Percentiles rank a stretch among this genome's conserved stretches.
These are phyloP conservation scores for Nomada hirtipes DNA, from an alignment of 2,888 invertebrate genomes.

Conservation along the genomic window DNA sequence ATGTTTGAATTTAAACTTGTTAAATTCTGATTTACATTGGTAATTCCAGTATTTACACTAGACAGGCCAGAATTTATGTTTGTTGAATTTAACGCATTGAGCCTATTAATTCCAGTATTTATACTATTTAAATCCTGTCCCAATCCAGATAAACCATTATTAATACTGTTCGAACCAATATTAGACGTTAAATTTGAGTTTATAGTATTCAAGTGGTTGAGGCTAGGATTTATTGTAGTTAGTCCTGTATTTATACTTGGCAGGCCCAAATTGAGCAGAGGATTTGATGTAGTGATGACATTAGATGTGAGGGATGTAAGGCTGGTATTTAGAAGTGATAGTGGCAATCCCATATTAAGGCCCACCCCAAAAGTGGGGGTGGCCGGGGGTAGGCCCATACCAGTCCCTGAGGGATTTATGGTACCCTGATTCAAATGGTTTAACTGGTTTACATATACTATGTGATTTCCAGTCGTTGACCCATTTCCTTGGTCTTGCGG, in stretches of 20 bases:
- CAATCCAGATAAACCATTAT: conserved; percentile 79
- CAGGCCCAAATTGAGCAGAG: conserved; percentile 82
- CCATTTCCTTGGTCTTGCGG: conserved; percentile 82
- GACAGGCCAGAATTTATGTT: conserved; percentile 80
- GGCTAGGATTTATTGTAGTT: conserved; percentile 81
- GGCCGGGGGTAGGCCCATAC: conserved; percentile 84
- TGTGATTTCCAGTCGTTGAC: conserved; percentile 82
- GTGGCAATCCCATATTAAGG: conserved; percentile 84
- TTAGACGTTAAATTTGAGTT: conserved; percentile 80
- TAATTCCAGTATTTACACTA: conserved; percentile 77
- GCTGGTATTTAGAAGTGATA: conserved; percentile 82
- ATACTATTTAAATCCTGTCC: conserved; percentile 82
- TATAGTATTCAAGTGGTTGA: conserved; percentile 81
- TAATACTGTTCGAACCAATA: conserved; percentile 82
- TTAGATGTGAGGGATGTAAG: conserved; percentile 83
- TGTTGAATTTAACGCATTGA: conserved; percentile 78
- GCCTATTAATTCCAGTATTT: conserved; percentile 79
- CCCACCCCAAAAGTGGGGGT: conserved; percentile 84
- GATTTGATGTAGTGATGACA: conserved; percentile 83
- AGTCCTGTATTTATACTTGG: conserved; percentile 81
- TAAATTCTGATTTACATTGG: conserved; percentile 79
- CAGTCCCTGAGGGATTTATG: conserved; percentile 83
- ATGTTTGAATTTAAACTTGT: conserved; percentile 78
- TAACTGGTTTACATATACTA: conserved; percentile 83
- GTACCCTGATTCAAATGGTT: conserved; percentile 83